Base-by-base conservation (phyloP, 2,888 invertebrate species). In the Ormia ochracea region DNA sequence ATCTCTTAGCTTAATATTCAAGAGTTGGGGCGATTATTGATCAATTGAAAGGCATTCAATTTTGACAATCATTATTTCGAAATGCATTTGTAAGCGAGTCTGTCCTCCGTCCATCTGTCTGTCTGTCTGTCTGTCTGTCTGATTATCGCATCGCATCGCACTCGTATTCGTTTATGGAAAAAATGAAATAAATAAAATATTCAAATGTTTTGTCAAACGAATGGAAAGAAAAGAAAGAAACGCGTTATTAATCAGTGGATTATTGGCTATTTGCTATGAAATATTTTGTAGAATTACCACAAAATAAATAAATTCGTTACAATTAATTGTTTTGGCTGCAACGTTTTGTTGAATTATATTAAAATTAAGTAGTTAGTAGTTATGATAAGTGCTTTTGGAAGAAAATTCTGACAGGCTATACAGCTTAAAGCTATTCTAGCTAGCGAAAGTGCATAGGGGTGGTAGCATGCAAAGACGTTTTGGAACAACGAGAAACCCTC, bases 181-280 rank as follows among this genome's bases (percentile, higher is more conserved):
- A 56, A 56, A 38, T 43, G n/a, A n/a, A n/a, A n/a, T n/a, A n/a
- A n/a, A n/a, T n/a, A n/a, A n/a, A n/a, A n/a, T n/a, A n/a, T n/a
- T n/a, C 52, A 52, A 23, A 61, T 41, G n/a, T 56, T 31, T 41
- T 28, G 19, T 66, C 52, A 41, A 41, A 52, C 23, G 52, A n/a
- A 6, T 7, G 21, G 1, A 4, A 26, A 58, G 10, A 31, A 6
- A 2, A 41, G 17, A 41, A 17, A 31, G 41, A 14, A 61, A 52
- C 26, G 5, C 21, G 26, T 31, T 61, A 72, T 72, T 43, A 72
- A 72, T 72, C 61, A 72, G 54, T 33, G 54, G 61, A 61, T 72
- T 72, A 63, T 43, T 33, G 10, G 5, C 23, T 10, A 17, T 70
- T 41, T 45, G 23, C 14, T 33, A 3, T 41, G 41, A 45, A 59